Evolutionary conservation across 2,888 invertebrate species (phyloP), one percentile per base, ranked within the genome.

Genomic region (Rhamnusium bicolor): DNA sequence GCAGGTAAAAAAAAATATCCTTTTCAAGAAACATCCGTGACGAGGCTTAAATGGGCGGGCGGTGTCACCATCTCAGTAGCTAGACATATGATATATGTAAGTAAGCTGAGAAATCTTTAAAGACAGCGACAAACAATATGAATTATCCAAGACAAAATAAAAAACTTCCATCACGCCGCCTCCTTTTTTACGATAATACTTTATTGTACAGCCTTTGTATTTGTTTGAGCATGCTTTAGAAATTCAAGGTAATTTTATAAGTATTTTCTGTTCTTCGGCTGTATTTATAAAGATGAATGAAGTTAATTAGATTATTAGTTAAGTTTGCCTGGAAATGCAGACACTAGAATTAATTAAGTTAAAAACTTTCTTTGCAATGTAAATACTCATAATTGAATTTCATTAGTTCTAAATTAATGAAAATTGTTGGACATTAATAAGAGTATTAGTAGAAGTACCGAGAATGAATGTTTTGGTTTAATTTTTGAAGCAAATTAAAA

Each of bases 21-120:
- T 54, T 66, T 71, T 72, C 61, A 72, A 61, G 32, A 72, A 75
- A 63, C 69, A 71, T 75, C 75, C 73, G 71, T 69, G 69, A 71
- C 71, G 54, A 62, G 70, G 68, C 71, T 68, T 69, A 63, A 73
- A 76, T 75, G 72, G 74, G 72, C 73, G 76, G 72, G 76, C 72
- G 73, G 72, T 77, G 74, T 79, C 76, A 78, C 75, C 72, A 74
- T 77, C 77, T 78, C 79, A 77, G 75, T 79, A 77, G 77, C 78
- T 74, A 61, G 81, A 77, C 80, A 81, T 75, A 66, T 68, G 77
- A 81, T 75, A 71, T 71, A 81, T 75, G 69, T 71, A 10, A 46
- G 81, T 81, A 81, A 81, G 73, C 51, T 72, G 80, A 81, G 76
- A 78, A 72, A 75, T 65, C 79, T 79, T 80, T 68, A 79, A 79